Conservation (phyloP, 2,888 invertebrate genomes). For the Tyria jacobaeae region DNA sequence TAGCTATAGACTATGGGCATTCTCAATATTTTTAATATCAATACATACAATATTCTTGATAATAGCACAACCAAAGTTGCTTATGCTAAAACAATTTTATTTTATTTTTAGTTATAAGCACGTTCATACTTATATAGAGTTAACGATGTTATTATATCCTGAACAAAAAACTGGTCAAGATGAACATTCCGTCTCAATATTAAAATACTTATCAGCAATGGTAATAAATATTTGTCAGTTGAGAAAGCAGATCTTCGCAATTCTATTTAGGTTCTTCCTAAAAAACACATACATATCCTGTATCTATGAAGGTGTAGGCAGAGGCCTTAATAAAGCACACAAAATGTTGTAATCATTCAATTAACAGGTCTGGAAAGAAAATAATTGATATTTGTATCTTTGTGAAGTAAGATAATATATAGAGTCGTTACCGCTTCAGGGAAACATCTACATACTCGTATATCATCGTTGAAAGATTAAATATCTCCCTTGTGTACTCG, state of each 20-base stretch:
- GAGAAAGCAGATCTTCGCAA: neutral
- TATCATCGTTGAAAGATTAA: constrained; percentile 56
- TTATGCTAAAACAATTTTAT: neutral
- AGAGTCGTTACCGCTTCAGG: constrained; percentile 53
- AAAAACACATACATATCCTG: too few relatives aligned
- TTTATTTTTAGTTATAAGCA: too few relatives aligned
- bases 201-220: neutral
- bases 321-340: too few relatives aligned
- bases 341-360: neutral
- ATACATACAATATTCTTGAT: neutral
- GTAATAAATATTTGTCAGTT: neutral
- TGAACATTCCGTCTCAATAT: neutral
- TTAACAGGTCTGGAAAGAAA: neutral
- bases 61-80: neutral
- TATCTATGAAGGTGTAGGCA: too few relatives aligned
- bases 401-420: constrained; percentile 49
- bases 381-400: neutral
- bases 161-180: too few relatives aligned
- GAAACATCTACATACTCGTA: constrained; percentile 54
- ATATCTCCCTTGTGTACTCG: constrained; percentile 52
- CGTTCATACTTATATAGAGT: too few relatives aligned
- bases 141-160: too few relatives aligned
- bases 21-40: neutral
- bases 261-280: neutral
- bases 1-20: neutral